A percentile compares a stretch with the other conserved stretches of the same genome.
Conservation (phyloP, 2,113 vertebrate genomes). For the Leucopsar rothschildi region DNA sequence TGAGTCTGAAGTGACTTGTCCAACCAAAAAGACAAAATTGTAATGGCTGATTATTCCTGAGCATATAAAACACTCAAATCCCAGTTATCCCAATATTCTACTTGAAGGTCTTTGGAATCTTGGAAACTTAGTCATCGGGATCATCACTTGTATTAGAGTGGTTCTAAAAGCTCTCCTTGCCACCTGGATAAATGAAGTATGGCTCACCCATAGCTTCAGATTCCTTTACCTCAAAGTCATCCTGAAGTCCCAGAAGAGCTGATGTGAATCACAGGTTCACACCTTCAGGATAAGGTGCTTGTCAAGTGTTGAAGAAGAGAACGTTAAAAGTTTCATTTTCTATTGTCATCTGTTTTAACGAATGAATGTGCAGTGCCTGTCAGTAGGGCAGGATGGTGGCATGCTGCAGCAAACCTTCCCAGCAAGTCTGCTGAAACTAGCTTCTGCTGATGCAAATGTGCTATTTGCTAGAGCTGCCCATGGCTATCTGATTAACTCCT, state of each 20-base stretch:
- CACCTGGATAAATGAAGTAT: not conserved
- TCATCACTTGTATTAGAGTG: not conserved
- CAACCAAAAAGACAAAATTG: not conserved
- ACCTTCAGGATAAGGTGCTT: not conserved
- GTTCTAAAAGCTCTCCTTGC: not conserved
- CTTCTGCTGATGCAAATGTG: constrained; percentile 34
- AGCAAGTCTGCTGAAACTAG: not conserved
- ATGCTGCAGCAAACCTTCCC: not conserved
- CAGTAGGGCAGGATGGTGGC: not conserved
- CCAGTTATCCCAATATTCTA: not conserved
- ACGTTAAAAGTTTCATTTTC: constrained; percentile 43
- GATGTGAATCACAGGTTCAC: not conserved
- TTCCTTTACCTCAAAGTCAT: not conserved
- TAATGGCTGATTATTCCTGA: not conserved
- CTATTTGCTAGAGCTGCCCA: not conserved
- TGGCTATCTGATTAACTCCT: constrained; percentile 54
- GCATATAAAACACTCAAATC: not conserved
- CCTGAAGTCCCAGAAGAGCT: not conserved
- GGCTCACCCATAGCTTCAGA: not conserved
- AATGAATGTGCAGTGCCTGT: not conserved
- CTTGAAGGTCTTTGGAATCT: not conserved
- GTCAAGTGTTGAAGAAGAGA: not conserved
- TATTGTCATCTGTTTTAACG: not conserved
- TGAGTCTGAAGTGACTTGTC: not conserved
- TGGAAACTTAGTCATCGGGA: not conserved